Evolutionary conservation across 2,888 invertebrate species (phyloP).

Genomic region (Drosophila fungiperda): DNA sequence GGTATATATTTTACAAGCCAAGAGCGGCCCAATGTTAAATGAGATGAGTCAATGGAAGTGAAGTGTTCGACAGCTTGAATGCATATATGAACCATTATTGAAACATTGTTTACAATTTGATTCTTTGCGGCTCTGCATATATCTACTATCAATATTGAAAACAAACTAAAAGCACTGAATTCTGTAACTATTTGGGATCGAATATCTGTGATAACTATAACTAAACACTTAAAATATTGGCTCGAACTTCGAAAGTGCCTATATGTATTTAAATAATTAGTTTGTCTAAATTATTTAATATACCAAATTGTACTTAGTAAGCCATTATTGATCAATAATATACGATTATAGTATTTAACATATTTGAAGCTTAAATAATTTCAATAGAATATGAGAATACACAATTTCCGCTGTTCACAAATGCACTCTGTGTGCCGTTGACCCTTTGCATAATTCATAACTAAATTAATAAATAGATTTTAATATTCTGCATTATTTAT

Average conservation of each 20-base stretch:
- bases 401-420: conserved; percentile 52
- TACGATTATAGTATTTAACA: conserved; percentile 6
- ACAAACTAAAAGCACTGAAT: not conserved
- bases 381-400: conserved; percentile 41
- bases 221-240: not conserved
- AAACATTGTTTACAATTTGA: not conserved
- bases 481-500: not conserved
- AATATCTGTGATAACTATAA: not conserved
- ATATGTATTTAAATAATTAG: not conserved
- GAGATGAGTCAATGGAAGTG: conserved; percentile 9
- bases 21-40: conserved; percentile 5
- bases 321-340: not conserved
- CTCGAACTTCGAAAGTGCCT: too few relatives aligned
- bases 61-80: not conserved
- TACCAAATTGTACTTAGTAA: conserved; percentile 1
- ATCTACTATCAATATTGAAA: not conserved
- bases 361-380: conserved; percentile 10
- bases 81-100: not conserved
- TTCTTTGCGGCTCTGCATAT: not conserved
- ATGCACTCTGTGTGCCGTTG: conserved; percentile 17
- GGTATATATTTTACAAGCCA: conserved; percentile 14
- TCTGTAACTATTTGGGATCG: not conserved
- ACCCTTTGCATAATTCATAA: conserved; percentile 55
- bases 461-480: conserved; percentile 64
- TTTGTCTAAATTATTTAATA: too few relatives aligned